Percentiles rank a stretch among this genome's conserved stretches.
phyloP scores from a whole-genome alignment of 1,140 invertebrate genomes.

The Homarus americanus region DNA sequence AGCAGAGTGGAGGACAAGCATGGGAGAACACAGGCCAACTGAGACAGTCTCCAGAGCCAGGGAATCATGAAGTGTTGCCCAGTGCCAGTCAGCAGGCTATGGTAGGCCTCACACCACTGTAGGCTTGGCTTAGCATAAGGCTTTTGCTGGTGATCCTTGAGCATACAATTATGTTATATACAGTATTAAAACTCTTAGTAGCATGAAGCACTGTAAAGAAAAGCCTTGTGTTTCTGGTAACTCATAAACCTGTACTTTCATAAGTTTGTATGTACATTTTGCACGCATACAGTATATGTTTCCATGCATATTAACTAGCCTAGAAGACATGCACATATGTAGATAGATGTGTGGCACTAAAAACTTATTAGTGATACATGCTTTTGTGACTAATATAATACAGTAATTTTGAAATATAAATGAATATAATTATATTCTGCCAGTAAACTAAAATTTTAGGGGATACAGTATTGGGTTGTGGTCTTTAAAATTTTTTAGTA shows the following conservation, averaged over 20 bases:
- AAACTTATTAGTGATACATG: no score
- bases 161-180: not conserved
- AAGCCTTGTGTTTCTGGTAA: not conserved
- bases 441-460: no score
- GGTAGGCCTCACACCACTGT: constrained; percentile 7
- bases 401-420: no score
- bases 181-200: not conserved
- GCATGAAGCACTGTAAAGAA: not conserved
- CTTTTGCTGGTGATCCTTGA: not conserved
- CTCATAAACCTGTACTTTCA: not conserved
- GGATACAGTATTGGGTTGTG: no score
- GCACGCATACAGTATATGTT: no score
- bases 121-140: not conserved
- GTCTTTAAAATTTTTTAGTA: no score
- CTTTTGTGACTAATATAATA: no score
- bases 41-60: constrained; percentile 43
- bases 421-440: no score
- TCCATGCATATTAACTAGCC: no score
- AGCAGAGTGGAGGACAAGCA: constrained; percentile 60
- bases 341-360: no score
- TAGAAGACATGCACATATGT: no score
- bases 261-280: not conserved
- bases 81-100: constrained; percentile 56
- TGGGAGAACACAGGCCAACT: constrained; percentile 45
- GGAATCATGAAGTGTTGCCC: constrained; percentile 37